Evolutionary conservation across 2,888 invertebrate genomes (phyloP).

Genomic region (Brachyopa scutellaris): DNA sequence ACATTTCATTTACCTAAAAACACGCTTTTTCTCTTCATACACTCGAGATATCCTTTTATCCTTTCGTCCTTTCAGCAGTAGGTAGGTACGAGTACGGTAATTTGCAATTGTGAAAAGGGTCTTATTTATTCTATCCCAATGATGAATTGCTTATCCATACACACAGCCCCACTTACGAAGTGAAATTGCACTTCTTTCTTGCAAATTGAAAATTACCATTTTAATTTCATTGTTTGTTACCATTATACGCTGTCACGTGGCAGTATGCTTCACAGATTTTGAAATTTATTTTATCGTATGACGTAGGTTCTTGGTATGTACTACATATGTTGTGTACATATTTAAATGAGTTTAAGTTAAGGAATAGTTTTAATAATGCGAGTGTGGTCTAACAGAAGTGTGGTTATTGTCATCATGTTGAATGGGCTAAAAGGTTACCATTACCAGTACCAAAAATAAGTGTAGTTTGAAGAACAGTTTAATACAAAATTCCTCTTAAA

Average conservation of each 20-base stretch:
- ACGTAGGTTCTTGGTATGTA: too few species aligned
- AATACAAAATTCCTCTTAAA: too few species aligned
- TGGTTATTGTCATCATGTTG: too few species aligned
- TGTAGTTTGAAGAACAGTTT: too few species aligned
- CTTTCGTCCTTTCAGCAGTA: background rate
- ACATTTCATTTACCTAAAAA: slow-evolving; percentile 25
- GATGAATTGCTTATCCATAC: slow-evolving; percentile 31
- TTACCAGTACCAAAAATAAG: too few species aligned
- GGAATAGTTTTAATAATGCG: too few species aligned
- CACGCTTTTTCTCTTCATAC: background rate
- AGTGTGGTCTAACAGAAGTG: too few species aligned
- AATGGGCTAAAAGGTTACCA: too few species aligned
- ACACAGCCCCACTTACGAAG: background rate
- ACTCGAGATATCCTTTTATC: slow-evolving; percentile 21
- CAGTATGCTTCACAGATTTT: background rate
- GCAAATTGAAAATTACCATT: slow-evolving; percentile 29
- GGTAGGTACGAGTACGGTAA: too few species aligned
- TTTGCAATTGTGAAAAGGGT: slow-evolving; percentile 32
- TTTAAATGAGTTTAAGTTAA: too few species aligned
- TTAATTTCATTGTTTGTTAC: slow-evolving; percentile 33
- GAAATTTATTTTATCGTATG: background rate
- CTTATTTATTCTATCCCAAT: background rate
- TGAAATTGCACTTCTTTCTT: slow-evolving; percentile 13
- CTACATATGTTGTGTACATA: too few species aligned
- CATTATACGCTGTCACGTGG: too few species aligned